Evolutionary conservation across 2,797 vertebrate genomes (phyloP).

Genomic region (Mormyrus proboscirostris): DNA sequence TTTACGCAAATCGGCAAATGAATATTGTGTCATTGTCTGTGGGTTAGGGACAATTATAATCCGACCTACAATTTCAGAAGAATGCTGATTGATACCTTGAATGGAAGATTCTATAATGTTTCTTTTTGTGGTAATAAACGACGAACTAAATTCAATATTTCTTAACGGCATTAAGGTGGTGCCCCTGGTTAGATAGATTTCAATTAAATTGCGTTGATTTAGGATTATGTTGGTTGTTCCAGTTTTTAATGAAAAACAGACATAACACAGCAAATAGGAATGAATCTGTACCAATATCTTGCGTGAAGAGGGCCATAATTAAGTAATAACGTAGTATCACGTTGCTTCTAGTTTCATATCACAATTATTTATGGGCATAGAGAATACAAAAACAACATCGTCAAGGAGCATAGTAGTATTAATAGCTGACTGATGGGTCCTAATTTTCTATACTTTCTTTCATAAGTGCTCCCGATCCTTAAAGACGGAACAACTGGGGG

Average conservation of each 20-base stretch:
- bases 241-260: too few species aligned
- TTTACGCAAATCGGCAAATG: neutral
- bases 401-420: neutral
- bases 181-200: neutral
- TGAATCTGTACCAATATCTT: neutral
- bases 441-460: neutral
- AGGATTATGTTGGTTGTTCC: neutral
- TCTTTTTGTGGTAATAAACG: neutral
- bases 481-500: constrained; percentile 33
- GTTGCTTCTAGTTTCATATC: neutral
- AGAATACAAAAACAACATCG: neutral
- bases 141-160: neutral
- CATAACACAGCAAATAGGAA: neutral
- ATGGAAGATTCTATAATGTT: neutral
- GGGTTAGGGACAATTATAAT: neutral
- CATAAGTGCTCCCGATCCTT: neutral
- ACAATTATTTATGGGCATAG: neutral
- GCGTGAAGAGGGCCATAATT: neutral
- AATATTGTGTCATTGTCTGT: neutral
- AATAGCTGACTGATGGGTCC: neutral
- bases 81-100: neutral
- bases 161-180: neutral
- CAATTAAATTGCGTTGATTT: neutral
- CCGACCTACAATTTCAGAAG: neutral
- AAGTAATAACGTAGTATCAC: neutral